Conservation (phyloP, 2,797 vertebrate species). For the Tamandua tetradactyla region DNA sequence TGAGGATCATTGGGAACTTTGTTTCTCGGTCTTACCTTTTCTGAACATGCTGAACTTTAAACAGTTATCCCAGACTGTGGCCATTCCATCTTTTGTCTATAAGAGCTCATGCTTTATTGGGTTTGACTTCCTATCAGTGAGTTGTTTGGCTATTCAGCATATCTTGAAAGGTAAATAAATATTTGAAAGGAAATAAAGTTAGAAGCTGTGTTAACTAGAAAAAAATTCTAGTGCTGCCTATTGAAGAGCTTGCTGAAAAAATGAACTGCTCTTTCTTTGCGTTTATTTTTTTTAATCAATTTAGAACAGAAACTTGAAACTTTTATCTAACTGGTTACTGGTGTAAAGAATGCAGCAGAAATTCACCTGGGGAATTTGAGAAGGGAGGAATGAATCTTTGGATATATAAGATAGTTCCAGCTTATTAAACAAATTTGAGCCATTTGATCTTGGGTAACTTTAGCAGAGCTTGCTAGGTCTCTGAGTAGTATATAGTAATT, state of each 20-base stretch:
- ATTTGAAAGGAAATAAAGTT: conserved; percentile 50
- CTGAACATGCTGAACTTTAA: background rate
- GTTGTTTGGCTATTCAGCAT: conserved; percentile 19
- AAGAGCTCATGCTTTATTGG: conserved; percentile 26
- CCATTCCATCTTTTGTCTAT: background rate
- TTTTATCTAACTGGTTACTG: background rate
- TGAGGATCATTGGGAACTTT: conserved; percentile 12
- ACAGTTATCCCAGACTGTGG: background rate
- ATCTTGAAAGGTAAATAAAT: conserved; percentile 51
- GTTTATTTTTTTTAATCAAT: background rate
- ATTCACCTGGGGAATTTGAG: background rate
- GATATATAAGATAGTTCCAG: background rate
- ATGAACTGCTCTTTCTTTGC: background rate
- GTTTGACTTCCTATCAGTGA: conserved; percentile 1
- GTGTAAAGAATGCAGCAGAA: background rate
- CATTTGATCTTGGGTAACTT: conserved; percentile 5
- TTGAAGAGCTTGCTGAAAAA: conserved; percentile 61
- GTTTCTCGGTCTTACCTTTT: conserved; percentile 10
- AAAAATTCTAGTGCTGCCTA: conserved; percentile 9
- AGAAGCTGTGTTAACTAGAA: conserved; percentile 33
- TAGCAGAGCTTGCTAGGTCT: conserved; percentile 16
- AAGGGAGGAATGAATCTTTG: conserved; percentile 5
- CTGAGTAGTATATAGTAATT: background rate
- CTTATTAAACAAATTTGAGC: conserved; percentile 35
- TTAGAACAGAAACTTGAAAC: background rate